Conservation (phyloP, 1,140 invertebrate genomes). For the Hycleus phaleratus region DNA sequence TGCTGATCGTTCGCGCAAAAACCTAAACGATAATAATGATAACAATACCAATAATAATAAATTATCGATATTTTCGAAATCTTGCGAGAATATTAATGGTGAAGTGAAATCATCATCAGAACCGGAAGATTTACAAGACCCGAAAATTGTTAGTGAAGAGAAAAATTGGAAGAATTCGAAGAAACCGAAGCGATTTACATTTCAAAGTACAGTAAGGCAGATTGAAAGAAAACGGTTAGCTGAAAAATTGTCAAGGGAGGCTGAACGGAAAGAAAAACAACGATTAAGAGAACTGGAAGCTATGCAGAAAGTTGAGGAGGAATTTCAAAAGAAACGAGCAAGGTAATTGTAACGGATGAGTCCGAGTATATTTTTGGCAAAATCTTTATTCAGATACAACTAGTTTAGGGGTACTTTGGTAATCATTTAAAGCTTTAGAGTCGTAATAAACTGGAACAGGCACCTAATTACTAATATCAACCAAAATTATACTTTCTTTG, state of each 20-base stretch:
- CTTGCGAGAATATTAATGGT: conserved; percentile 41
- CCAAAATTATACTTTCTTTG: too few species aligned
- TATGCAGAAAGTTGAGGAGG: conserved; percentile 53
- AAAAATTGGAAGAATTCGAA: conserved; percentile 17
- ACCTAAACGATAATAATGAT: background rate
- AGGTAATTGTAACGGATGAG: conserved; percentile 15
- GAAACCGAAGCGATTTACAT: conserved; percentile 62
- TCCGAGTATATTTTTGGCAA: too few species aligned
- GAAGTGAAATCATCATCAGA: conserved; percentile 9
- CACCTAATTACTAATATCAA: too few species aligned
- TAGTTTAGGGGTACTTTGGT: too few species aligned
- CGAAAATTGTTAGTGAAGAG: conserved; percentile 19
- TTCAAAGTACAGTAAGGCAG: conserved; percentile 72
- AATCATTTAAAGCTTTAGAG: too few species aligned
- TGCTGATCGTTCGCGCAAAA: conserved; percentile 5
- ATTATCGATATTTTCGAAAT: conserved; percentile 36
- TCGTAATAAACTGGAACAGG: too few species aligned
- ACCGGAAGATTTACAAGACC: conserved; percentile 35
- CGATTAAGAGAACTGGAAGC: conserved; percentile 66
- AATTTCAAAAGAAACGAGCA: conserved; percentile 38
- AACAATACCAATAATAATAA: conserved; percentile 3
- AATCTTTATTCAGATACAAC: background rate
- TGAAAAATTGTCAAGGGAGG: conserved; percentile 65
- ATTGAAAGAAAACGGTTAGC: conserved; percentile 64
- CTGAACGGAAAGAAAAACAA: conserved; percentile 67